Evolutionary conservation across 2,113 vertebrate species (phyloP).

Genomic region (Climacteris rufus): DNA sequence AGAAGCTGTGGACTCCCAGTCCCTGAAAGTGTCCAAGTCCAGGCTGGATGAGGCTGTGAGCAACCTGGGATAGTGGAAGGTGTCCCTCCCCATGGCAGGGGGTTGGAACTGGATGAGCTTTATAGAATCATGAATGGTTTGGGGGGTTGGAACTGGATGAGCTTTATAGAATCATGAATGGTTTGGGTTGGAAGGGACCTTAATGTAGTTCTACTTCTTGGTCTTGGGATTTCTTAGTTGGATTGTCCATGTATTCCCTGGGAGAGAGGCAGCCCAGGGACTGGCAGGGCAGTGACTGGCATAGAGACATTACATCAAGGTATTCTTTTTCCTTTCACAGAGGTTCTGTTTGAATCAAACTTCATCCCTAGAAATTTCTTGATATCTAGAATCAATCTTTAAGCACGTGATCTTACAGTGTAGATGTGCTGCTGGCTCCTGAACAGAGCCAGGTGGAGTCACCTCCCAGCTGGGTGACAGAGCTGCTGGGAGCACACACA

Average conservation of each 20-base stretch:
- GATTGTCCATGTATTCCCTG: neutral
- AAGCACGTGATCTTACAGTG: neutral
- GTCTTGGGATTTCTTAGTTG: neutral
- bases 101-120: neutral
- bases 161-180: neutral
- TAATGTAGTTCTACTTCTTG: neutral
- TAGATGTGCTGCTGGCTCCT: neutral
- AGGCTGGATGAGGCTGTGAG: neutral
- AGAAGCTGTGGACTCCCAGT: neutral
- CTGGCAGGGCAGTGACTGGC: neutral
- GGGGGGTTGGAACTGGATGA: neutral
- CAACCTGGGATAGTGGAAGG: neutral
- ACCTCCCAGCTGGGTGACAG: neutral
- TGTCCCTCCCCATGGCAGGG: neutral
- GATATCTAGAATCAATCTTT: neutral
- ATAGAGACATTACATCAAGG: neutral
- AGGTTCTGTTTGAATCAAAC: neutral
- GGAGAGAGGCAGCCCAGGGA: neutral
- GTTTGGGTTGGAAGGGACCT: neutral
- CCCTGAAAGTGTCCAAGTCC: neutral
- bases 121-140: neutral
- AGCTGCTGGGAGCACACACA: neutral
- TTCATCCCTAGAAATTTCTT: neutral
- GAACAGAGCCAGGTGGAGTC: neutral
- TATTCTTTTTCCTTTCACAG: neutral